Conservation (phyloP, 1,140 invertebrate genomes). For the Sinonovacula constricta region DNA sequence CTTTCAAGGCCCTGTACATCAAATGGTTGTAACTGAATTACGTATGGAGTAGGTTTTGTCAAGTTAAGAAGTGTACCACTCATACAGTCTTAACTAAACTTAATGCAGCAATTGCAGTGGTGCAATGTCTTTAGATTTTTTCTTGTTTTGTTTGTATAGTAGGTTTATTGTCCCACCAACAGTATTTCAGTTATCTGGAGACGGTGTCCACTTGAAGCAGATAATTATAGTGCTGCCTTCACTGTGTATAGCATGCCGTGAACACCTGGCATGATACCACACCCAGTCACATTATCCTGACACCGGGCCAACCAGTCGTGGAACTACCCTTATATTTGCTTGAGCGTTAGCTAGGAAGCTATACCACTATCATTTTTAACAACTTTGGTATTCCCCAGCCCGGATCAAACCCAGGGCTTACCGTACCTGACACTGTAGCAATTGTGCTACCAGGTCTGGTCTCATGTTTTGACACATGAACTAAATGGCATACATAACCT, state of each 20-base stretch:
- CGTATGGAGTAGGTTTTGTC: too few species aligned
- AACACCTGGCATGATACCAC: background rate
- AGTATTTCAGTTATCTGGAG: background rate
- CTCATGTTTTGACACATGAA: too few species aligned
- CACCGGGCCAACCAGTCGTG: background rate
- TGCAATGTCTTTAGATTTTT: too few species aligned
- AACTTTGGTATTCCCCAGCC: background rate
- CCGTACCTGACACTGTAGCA: too few species aligned
- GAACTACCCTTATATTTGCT: background rate
- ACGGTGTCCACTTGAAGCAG: too few species aligned
- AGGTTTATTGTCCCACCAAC: background rate
- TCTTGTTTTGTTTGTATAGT: background rate
- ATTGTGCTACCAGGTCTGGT: too few species aligned
- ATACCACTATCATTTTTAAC: background rate
- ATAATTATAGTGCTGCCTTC: background rate
- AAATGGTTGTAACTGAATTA: too few species aligned
- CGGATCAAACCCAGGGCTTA: background rate
- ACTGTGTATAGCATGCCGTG: background rate
- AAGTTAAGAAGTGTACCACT: too few species aligned
- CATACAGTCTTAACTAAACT: too few species aligned
- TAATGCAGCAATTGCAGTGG: too few species aligned
- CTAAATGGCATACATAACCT: too few species aligned
- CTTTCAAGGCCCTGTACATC: too few species aligned
- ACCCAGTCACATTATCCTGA: background rate
- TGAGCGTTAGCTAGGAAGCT: background rate